These are phyloP conservation scores for Rotaria macrura DNA, from an alignment of 2,888 invertebrate species.

Conservation along the genomic window DNA sequence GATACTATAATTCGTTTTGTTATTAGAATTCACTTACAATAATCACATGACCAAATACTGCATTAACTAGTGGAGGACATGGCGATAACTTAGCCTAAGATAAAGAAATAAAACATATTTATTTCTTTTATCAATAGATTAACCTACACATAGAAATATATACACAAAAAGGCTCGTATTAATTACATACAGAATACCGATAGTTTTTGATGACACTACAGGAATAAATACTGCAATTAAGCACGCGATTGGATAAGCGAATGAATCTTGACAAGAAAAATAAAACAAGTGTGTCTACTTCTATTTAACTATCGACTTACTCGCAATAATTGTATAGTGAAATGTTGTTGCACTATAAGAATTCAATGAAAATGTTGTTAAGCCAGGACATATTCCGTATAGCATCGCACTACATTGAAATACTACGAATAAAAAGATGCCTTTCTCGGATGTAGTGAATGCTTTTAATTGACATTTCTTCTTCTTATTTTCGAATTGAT, in stretches of 20 bases:
- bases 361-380: conserved; percentile 3
- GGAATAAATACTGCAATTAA: not conserved
- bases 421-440: not conserved
- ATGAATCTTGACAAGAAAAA: not conserved
- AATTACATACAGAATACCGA: not conserved
- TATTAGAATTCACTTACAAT: not conserved
- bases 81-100: not conserved
- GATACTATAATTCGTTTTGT: too few species aligned
- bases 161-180: not conserved
- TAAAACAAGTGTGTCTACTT: not conserved
- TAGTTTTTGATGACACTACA: not conserved
- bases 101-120: not conserved
- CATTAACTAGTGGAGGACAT: not conserved
- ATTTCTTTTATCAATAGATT: not conserved
- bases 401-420: not conserved
- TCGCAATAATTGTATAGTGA: conserved; percentile 10
- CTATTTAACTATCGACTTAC: not conserved
- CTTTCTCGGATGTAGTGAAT: not conserved
- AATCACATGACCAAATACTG: not conserved
- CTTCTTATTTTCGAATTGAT: not conserved
- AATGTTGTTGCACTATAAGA: not conserved
- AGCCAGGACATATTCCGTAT: not conserved
- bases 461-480: not conserved
- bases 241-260: not conserved
- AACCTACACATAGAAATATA: not conserved